phyloP scores from a whole-genome alignment of 2,888 invertebrate genomes.

The Agrochola lota region DNA sequence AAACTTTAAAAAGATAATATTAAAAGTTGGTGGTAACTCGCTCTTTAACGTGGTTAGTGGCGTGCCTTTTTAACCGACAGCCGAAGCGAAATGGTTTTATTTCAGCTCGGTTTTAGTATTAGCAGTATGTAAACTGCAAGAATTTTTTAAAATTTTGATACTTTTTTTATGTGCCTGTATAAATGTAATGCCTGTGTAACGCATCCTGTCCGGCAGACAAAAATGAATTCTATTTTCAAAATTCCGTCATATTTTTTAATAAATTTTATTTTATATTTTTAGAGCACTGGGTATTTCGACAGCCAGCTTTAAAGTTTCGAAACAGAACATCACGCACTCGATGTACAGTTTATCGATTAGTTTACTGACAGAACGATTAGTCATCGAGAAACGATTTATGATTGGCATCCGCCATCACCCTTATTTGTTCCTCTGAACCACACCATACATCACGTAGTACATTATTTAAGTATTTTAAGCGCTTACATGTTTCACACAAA shows the following conservation, averaged over 20 bases:
- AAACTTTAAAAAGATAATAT: conserved; percentile 74
- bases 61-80: conserved; percentile 44
- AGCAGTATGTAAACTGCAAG: background rate
- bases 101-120: conserved; percentile 14
- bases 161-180: background rate
- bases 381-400: conserved; percentile 73
- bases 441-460: conserved; percentile 75
- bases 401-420: conserved; percentile 73
- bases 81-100: conserved; percentile 40
- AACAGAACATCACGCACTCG: conserved; percentile 63
- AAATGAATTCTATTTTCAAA: conserved; percentile 22
- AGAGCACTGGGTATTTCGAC: conserved; percentile 39
- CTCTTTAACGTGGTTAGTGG: conserved; percentile 54
- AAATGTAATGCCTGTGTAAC: too few species aligned
- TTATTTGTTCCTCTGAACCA: conserved; percentile 70
- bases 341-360: conserved; percentile 78
- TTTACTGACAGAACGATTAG: conserved; percentile 81
- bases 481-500: conserved; percentile 78
- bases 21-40: conserved; percentile 64
- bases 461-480: conserved; percentile 69
- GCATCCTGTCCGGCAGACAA: too few species aligned
- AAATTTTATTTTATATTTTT: conserved; percentile 6
- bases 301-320: conserved; percentile 63
- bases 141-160: background rate
- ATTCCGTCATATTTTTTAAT: background rate